Evolutionary conservation across 1,140 invertebrate species (phyloP), one percentile per base, ranked within the genome.

Genomic region (Bombus consobrinus): DNA sequence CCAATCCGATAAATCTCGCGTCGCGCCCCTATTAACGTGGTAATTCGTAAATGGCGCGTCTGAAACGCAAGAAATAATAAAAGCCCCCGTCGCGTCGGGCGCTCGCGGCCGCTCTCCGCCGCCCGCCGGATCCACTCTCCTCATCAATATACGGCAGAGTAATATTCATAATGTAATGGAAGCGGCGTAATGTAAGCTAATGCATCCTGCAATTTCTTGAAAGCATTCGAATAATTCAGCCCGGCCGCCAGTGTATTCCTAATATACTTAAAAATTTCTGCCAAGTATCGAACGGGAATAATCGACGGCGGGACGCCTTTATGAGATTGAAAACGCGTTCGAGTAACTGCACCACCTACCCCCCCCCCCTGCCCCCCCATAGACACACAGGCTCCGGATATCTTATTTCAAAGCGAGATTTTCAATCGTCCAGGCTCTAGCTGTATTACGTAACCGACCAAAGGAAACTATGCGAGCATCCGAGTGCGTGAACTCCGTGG

Each of bases 131-230:
- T 83, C 75, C 77, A 57, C 88, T 84, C 85, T 76, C 37, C 80
- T 90, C 89, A 88, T 90, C 89, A 90, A 90, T 90, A 90, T 90
- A 86, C 82, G 72, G 53, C 53, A 34, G 83, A 90, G 89, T 90
- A 90, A 90, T 90, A 90, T 90, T 90, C 89, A 90, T 90, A 90
- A 90, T 90, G 89, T 90, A 90, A 90, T 90, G 89, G 89, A 90
- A 88, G 86, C 83, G 85, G 88, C 85, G 88, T 91, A 91, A 90
- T 90, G 89, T 90, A 90, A 90, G 89, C 89, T 90, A 90, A 90
- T 90, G 89, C 89, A 90, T 90, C 89, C 89, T 88, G 87, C 89
- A 90, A 90, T 90, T 90, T 90, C 89, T 90, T 90, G 89, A 90
- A 90, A 90, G 89, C 89, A 90, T 88, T 90, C 87, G 89, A 90